Evolutionary conservation across 2,113 vertebrate genomes (phyloP).

Genomic region (Tachysurus vachellii): DNA sequence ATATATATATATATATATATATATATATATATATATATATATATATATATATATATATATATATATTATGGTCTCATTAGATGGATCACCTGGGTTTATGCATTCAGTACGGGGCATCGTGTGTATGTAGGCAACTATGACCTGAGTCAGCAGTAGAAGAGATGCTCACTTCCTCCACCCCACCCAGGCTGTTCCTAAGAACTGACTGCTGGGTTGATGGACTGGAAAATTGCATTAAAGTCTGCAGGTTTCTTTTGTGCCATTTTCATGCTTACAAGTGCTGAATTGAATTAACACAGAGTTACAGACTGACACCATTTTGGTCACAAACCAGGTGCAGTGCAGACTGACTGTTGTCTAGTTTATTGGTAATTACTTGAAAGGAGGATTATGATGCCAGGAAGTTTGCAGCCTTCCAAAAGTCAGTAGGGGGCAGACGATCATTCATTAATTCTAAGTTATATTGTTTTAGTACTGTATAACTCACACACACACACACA

Average conservation of each 20-base stretch:
- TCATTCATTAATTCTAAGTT: no score
- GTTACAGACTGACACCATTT: constrained; percentile 54
- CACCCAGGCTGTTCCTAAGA: constrained; percentile 58
- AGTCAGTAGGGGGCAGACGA: not conserved
- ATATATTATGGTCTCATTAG: no score
- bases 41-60: no score
- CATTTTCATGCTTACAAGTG: constrained; percentile 63
- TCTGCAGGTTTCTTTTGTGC: constrained; percentile 71
- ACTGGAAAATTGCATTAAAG: constrained; percentile 79
- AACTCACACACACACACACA: no score
- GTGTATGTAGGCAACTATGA: not conserved
- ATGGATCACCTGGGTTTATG: constrained; percentile 5
- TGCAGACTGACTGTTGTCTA: constrained; percentile 19
- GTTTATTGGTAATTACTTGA: constrained; percentile 41
- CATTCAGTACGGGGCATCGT: not conserved
- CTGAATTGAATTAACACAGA: constrained; percentile 67
- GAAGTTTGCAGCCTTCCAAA: not conserved
- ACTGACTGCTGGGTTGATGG: constrained; percentile 68
- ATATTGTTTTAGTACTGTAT: no score
- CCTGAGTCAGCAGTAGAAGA: constrained; percentile 58
- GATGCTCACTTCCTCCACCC: constrained; percentile 22
- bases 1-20: no score
- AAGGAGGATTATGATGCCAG: not conserved
- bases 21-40: no score
- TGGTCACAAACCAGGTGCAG: constrained; percentile 59